Percentiles rank a stretch among this genome's conserved stretches.
Evolutionary conservation across 2,113 vertebrate species (phyloP).

Genomic region (Python bivittatus): DNA sequence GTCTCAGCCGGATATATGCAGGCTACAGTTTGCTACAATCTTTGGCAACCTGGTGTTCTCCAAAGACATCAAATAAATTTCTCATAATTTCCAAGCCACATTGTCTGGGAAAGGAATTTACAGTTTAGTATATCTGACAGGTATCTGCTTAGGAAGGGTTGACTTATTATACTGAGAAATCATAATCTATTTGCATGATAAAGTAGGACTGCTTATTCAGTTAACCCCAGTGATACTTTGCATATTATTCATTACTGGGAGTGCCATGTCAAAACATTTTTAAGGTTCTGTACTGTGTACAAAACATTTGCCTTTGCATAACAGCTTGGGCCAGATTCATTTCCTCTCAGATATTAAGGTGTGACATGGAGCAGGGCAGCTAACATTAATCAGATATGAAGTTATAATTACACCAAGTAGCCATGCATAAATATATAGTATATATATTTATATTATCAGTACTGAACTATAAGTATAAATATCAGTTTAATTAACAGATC

Average conservation of each 20-base stretch:
- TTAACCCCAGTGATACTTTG: not conserved
- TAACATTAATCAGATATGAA: constrained; percentile 13
- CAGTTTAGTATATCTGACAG: not conserved
- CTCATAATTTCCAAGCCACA: not conserved
- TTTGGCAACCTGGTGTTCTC: not conserved
- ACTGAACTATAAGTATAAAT: not conserved
- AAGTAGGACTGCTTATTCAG: not conserved
- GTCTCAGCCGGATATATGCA: not conserved
- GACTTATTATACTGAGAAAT: not conserved
- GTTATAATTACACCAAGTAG: not conserved
- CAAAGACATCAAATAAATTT: not conserved
- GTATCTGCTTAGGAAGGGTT: not conserved
- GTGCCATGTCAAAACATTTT: not conserved
- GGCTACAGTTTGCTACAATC: not conserved
- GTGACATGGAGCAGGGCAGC: not conserved
- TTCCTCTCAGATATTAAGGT: constrained; percentile 10
- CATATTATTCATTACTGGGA: not conserved
- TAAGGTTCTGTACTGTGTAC: not conserved
- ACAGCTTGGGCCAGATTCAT: not conserved
- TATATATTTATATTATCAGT: not conserved
- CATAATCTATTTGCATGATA: not conserved
- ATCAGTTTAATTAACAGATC: not conserved
- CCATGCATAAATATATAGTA: not conserved
- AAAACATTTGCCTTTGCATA: not conserved
- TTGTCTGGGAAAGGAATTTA: not conserved